These are phyloP conservation scores for Caenorhabditis angaria DNA, from an alignment of 2,888 invertebrate genomes.

Conservation along the genomic window DNA sequence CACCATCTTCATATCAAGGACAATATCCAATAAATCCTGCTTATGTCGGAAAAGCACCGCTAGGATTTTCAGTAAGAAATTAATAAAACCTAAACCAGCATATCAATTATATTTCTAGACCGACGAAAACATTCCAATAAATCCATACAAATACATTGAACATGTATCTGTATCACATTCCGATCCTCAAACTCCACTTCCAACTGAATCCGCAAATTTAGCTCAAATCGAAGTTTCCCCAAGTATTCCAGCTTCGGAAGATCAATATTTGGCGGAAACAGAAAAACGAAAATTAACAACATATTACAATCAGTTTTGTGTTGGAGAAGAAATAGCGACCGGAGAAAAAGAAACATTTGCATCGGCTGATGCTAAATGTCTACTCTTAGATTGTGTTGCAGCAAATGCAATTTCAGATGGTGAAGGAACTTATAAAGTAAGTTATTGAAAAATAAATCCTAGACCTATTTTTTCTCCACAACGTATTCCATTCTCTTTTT, in stretches of 20 bases:
- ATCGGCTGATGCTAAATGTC: slow-evolving; percentile 35
- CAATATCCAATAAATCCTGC: slow-evolving; percentile 32
- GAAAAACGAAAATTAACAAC: slow-evolving; percentile 27
- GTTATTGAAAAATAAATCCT: neutral
- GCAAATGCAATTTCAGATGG: slow-evolving; percentile 40
- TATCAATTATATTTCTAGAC: neutral
- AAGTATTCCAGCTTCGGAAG: slow-evolving; percentile 32
- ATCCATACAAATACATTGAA: slow-evolving; percentile 36
- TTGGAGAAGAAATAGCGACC: slow-evolving; percentile 31
- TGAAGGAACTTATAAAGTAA: slow-evolving; percentile 32
- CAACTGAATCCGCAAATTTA: neutral
- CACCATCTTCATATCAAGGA: slow-evolving; percentile 25
- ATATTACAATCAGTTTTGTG: slow-evolving; percentile 39
- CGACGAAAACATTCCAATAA: slow-evolving; percentile 1
- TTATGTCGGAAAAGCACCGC: slow-evolving; percentile 32
- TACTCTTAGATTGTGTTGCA: slow-evolving; percentile 35
- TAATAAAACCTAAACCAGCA: slow-evolving; percentile 13
- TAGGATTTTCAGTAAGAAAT: slow-evolving; percentile 25
- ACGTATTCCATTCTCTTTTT: too few relatives aligned
- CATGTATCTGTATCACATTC: slow-evolving; percentile 37
- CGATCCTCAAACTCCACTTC: neutral
- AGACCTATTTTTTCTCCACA: too few relatives aligned
- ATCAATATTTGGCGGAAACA: slow-evolving; percentile 31
- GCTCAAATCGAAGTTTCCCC: slow-evolving; percentile 26
- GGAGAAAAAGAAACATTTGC: slow-evolving; percentile 39